A percentile compares a stretch with the other conserved stretches of the same genome.
Conservation (phyloP, 2,113 vertebrate species). For the Varanus komodoensis region DNA sequence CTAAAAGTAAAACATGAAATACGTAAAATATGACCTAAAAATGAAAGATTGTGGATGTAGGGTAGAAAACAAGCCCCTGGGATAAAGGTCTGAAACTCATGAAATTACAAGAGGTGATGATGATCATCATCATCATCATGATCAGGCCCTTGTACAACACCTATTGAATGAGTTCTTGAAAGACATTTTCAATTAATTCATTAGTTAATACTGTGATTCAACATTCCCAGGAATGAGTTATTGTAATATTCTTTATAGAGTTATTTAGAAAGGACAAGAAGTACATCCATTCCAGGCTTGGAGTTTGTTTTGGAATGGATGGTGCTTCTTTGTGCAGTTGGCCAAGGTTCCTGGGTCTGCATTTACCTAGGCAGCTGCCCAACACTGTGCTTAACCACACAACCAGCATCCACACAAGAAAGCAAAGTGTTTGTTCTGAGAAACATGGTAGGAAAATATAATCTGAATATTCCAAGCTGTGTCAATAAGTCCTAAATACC, state of each 20-base stretch:
- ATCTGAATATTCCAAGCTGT: neutral
- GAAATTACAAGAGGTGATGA: constrained; percentile 21
- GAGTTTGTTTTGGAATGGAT: neutral
- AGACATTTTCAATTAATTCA: constrained; percentile 41
- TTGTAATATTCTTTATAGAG: neutral
- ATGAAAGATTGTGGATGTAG: neutral
- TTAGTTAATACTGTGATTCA: constrained; percentile 40
- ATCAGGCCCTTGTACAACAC: constrained; percentile 31
- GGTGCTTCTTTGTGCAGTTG: neutral
- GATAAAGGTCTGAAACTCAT: neutral
- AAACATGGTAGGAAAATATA: neutral
- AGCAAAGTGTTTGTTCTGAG: neutral
- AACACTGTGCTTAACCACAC: neutral
- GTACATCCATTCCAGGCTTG: neutral
- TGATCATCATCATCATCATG: neutral
- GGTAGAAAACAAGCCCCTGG: constrained; percentile 9
- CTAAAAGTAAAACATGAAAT: constrained; percentile 1
- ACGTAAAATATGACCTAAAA: constrained; percentile 4
- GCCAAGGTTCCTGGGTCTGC: neutral
- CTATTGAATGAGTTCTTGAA: constrained; percentile 35
- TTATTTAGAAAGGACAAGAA: neutral
- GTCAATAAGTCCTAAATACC: neutral
- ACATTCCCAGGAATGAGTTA: constrained; percentile 31
- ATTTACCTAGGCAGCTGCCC: too few relatives aligned
- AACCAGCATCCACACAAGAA: neutral